Base-by-base conservation (phyloP, 2,113 vertebrate species). In the Montifringilla adamsi region DNA sequence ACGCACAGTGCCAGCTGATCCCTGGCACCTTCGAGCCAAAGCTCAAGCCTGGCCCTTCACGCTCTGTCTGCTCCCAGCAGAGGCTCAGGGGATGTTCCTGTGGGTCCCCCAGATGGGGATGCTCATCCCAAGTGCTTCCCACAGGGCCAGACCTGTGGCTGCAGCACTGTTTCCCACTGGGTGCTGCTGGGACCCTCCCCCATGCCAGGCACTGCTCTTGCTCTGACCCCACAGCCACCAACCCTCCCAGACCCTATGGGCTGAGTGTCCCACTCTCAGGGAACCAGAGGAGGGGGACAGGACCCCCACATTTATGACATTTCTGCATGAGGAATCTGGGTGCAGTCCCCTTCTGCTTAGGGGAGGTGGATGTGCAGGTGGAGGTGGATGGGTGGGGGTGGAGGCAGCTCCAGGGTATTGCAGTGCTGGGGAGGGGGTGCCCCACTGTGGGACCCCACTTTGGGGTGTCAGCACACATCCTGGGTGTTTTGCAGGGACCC, bases 391-490 rank as follows among this genome's bases (percentile, higher is more conserved):
- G 27, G 59, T 60, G 63, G 33, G 15, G 13, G 31, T 0, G 39
- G 53, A 12, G 7, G 50, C 39, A 62, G 21, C 41, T 37, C 27
- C 22, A 24, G 58, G 49, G 3, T 23, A 3, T 17, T 50, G n/a
- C 59, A 12, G 80, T 4, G 13, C 24, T 28, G 72, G 50, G 44
- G 22, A 62, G n/a, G 35, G 13, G 50, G 1, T 43, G 66, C 44
- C 1, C 53, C 0, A 0, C 6, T n/a, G 26, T 44, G 43, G 37
- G 72, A 11, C 15, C 5, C 20, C 37, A 6, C n/a, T 22, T 1
- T 31, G 77, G 28, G 35, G 10, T 72, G 52, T 67, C 73, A 87
- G 47, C 62, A 39, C 15, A 24, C 59, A 5, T 0, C 15, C 35
- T 0, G 14, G n/a, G 0, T 92, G 59, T 95, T 46, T 89, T 84